These are phyloP conservation scores for Lacerta viridis DNA, from an alignment of 2,797 vertebrate species.

Conservation along the genomic window DNA sequence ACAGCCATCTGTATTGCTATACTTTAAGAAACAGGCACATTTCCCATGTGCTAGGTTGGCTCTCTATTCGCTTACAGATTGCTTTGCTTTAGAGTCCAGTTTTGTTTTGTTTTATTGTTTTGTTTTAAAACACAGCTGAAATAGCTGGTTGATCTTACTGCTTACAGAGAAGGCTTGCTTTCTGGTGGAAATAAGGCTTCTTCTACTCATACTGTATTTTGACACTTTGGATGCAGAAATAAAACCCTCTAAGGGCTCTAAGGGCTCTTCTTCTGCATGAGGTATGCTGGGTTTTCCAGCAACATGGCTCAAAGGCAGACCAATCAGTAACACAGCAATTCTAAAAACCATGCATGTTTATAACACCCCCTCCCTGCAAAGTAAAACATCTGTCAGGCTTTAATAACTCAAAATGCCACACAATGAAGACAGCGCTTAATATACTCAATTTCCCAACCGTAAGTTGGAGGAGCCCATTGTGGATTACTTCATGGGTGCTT, in stretches of 20 bases:
- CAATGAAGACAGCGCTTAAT: background rate
- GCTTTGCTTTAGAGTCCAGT: constrained; percentile 28
- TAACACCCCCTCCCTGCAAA: background rate
- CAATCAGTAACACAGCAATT: background rate
- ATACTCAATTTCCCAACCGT: background rate
- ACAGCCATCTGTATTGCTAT: background rate
- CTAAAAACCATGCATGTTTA: background rate
- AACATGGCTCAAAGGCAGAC: background rate
- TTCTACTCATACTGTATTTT: background rate
- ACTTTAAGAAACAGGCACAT: background rate
- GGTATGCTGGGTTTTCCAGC: background rate
- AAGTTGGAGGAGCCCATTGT: background rate
- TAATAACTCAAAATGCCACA: background rate
- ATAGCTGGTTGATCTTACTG: background rate
- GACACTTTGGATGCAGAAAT: background rate
- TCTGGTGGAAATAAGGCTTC: background rate
- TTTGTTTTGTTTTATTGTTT: background rate
- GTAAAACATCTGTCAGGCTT: background rate
- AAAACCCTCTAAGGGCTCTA: background rate
- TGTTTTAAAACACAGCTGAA: background rate
- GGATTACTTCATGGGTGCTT: background rate
- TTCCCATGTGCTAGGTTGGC: background rate
- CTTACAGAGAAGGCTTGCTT: background rate
- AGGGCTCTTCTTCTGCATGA: background rate
- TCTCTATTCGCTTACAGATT: background rate